Base-by-base conservation (phyloP, 2,113 vertebrate genomes). In the Etheostoma cragini region DNA sequence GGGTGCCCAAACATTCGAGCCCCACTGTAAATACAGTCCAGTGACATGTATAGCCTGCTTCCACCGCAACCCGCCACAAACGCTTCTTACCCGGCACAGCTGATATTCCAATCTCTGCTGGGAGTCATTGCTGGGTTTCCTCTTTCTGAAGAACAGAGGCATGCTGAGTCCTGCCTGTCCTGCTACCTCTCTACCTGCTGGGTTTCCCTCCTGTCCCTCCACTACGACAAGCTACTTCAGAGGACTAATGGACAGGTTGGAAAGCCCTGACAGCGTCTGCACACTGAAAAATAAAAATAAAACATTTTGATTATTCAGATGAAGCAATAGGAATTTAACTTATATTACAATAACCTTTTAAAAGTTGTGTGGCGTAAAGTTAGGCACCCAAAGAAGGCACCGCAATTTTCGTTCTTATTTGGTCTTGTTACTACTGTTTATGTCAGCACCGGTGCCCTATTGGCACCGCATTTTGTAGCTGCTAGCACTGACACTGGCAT, bases 21-120 rank as follows among this genome's bases (percentile, higher is more conserved):
- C 26, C 26, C 26, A 26, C 26, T 26, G 26, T 38, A 10, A 38
- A 38, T 38, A 38, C 10, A 42, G 10, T 42, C 38, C 38, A 42
- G 10, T 11, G 38, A 42, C 38, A 42, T 38, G 2, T 38, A 38
- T 11, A 42, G 38, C 8, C 38, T 38, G 38, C 8, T 42, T 42
- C 38, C 38, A 42, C 10, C 8, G 38, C 2, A 38, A 38, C 35
- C 35, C 35, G 1, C 35, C 35, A 30, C 14, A 56, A 50, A 24
- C 19, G 52, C 5, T n/a, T 76, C 47, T 96, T 46, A 98, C 97
- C 96, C 96, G 94, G 79, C 95, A 98, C 88, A 99, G 94, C 87
- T 98, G 98, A 93, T 98, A 96, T 52, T 99, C 97, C 5, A 99
- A 93, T 76, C 97, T 96, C 71, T 97, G 99, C 74, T 94, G 95